Conservation (phyloP, 64 coral and sea anemone species). For the Montipora foliosa region DNA sequence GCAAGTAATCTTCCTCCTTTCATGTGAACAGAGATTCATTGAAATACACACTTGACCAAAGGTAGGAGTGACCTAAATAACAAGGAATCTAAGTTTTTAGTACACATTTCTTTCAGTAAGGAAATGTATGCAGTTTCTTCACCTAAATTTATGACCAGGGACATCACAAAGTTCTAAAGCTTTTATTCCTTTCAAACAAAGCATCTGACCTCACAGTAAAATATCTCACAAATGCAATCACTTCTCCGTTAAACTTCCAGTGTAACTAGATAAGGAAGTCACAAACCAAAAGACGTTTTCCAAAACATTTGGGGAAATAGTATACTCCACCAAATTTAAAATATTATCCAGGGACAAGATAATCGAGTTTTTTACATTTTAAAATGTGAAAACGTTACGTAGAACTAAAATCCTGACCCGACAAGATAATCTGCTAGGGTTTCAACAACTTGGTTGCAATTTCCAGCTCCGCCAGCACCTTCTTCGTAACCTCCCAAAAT, state of each 20-base stretch:
- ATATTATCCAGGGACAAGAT: neutral
- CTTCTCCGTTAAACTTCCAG: neutral
- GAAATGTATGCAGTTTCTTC: no score
- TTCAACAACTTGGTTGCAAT: slow-evolving; percentile 89
- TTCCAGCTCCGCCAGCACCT: slow-evolving; percentile 83
- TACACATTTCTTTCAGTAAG: no score
- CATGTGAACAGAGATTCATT: no score
- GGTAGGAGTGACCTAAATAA: no score
- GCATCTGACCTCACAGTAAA: neutral
- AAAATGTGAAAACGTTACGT: neutral
- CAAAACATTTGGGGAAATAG: neutral
- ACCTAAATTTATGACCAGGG: no score
- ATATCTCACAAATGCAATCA: neutral
- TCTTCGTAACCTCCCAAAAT: slow-evolving; percentile 89
- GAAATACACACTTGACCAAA: no score
- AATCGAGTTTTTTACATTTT: neutral
- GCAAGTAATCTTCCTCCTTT: no score
- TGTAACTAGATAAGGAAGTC: slow-evolving; percentile 3
- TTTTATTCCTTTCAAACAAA: neutral
- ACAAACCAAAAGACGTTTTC: neutral
- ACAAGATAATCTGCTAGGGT: slow-evolving; percentile 74
- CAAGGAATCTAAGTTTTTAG: no score
- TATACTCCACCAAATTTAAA: neutral
- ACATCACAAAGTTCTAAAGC: neutral
- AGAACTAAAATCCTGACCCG: slow-evolving; percentile 66